Conservation (phyloP, 1,140 invertebrate species). For the Maconellicoccus hirsutus region DNA sequence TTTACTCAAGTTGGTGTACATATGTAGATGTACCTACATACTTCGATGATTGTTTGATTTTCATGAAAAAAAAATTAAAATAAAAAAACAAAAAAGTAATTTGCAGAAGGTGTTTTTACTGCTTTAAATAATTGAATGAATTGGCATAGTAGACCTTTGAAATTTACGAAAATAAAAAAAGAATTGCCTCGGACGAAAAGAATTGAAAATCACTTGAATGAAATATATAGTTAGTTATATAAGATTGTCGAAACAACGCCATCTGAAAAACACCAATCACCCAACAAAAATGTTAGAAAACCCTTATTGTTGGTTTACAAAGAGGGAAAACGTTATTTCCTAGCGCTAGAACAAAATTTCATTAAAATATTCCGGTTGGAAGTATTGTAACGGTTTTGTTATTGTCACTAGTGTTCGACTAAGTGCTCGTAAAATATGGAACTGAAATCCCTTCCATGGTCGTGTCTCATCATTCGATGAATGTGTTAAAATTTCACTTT, state of each 20-base stretch:
- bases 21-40: too few species aligned
- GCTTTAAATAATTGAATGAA: too few species aligned
- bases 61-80: too few species aligned
- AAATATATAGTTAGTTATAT: background rate
- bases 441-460: background rate
- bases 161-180: too few species aligned
- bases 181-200: background rate
- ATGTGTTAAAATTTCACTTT: conserved; percentile 9
- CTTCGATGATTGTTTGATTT: too few species aligned
- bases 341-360: conserved; percentile 4
- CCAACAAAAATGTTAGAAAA: background rate
- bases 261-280: background rate
- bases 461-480: background rate
- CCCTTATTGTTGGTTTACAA: background rate
- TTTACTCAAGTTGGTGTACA: too few species aligned
- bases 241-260: background rate
- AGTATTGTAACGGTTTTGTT: background rate
- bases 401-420: conserved; percentile 8
- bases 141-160: too few species aligned
- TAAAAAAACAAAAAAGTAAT: too few species aligned
- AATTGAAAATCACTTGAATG: background rate
- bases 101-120: too few species aligned
- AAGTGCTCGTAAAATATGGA: conserved; percentile 8
- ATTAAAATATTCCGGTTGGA: background rate
- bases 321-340: background rate